Percentiles rank a stretch among this genome's conserved stretches.
Evolutionary conservation across 1,140 invertebrate species (phyloP).

Genomic region (Bombus affinis): DNA sequence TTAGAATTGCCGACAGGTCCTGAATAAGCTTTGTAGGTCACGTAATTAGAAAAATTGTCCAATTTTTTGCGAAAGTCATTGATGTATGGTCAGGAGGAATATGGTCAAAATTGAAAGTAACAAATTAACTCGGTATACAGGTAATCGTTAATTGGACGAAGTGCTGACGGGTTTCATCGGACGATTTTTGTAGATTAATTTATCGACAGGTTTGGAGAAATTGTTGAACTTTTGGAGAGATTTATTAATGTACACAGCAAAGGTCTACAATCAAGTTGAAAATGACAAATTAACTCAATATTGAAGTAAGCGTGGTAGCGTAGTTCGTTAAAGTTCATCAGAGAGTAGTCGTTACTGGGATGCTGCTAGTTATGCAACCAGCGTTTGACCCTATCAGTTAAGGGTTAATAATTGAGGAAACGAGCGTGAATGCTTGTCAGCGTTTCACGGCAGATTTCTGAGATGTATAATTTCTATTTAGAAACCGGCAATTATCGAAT

Average conservation of each 20-base stretch:
- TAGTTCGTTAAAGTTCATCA: not conserved
- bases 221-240: not conserved
- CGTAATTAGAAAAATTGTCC: no score
- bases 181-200: not conserved
- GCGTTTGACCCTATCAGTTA: constrained; percentile 8
- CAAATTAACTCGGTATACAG: no score
- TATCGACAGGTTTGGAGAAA: not conserved
- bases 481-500: not conserved
- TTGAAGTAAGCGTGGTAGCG: not conserved
- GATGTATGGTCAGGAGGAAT: no score
- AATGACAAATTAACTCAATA: no score
- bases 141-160: no score
- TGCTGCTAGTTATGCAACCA: constrained; percentile 6
- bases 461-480: constrained; percentile 7
- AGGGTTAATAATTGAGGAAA: constrained; percentile 33
- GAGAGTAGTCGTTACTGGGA: not conserved
- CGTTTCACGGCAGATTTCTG: constrained; percentile 3
- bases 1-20: no score
- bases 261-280: no score
- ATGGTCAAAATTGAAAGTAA: no score
- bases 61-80: no score
- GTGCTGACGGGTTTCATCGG: not conserved
- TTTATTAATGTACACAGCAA: not conserved
- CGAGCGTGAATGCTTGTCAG: constrained; percentile 11
- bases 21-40: no score